Evolutionary conservation across 2,888 invertebrate genomes (phyloP).

Genomic region (Choristoneura rosaceana): DNA sequence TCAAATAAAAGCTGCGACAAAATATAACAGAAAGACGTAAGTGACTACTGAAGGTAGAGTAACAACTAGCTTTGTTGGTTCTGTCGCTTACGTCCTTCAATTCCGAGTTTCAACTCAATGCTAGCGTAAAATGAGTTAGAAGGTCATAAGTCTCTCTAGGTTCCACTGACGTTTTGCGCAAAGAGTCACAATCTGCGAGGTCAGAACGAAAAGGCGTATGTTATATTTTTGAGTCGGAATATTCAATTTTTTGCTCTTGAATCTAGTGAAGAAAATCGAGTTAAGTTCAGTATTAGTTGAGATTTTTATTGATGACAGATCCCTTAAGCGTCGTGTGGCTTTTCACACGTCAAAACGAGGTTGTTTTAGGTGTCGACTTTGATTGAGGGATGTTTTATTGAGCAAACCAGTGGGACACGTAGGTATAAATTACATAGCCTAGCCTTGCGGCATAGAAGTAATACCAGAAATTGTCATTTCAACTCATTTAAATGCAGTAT

Average conservation of each 20-base stretch:
- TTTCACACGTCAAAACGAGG: conserved; percentile 71
- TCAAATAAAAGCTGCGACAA: background rate
- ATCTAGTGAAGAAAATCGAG: background rate
- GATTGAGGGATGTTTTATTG: conserved; percentile 34
- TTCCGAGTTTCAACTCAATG: background rate
- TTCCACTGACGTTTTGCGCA: background rate
- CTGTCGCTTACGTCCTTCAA: background rate
- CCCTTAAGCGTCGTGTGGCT: conserved; percentile 67
- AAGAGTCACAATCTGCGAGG: background rate
- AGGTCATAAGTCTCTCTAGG: background rate
- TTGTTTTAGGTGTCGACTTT: conserved; percentile 59
- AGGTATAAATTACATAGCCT: background rate
- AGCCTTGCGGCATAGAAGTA: background rate
- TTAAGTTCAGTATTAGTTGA: background rate
- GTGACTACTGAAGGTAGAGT: background rate
- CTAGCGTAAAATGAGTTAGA: background rate
- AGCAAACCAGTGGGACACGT: background rate
- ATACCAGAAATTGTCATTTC: too few species aligned
- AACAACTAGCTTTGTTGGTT: background rate
- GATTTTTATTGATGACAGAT: background rate
- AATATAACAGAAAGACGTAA: background rate
- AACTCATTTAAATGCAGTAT: too few species aligned
- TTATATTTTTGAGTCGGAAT: background rate
- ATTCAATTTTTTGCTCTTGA: background rate
- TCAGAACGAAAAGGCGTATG: background rate